Evolutionary conservation across 2,888 invertebrate species (phyloP).

Genomic region (Drosophila neoperkinsi): DNA sequence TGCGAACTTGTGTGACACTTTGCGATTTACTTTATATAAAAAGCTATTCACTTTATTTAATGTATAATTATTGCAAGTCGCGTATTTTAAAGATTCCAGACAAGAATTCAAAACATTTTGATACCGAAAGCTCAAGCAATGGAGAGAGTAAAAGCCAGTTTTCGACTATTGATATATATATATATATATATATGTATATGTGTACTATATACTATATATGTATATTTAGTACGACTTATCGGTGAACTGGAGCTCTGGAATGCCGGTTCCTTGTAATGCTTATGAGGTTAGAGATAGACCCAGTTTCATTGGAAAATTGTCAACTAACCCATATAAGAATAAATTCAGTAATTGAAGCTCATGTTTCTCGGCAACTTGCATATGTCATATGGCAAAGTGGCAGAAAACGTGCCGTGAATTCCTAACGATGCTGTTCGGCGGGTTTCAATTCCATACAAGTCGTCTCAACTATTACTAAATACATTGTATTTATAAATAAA

Average conservation of each 20-base stretch:
- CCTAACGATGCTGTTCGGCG: constrained; percentile 66
- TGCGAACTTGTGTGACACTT: constrained; percentile 57
- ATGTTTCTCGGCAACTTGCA: constrained; percentile 19
- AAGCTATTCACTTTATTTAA: neutral
- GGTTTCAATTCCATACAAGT: constrained; percentile 66
- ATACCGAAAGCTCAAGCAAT: constrained; percentile 25
- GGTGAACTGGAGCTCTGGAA: constrained; percentile 14
- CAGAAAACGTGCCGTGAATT: constrained; percentile 63
- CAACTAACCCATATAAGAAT: constrained; percentile 17
- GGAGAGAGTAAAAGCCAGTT: constrained; percentile 32
- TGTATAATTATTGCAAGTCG: constrained; percentile 25
- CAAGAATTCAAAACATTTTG: constrained; percentile 14
- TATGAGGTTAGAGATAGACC: constrained; percentile 53
- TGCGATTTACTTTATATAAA: constrained; percentile 40
- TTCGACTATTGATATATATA: constrained; percentile 21
- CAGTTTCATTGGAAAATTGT: constrained; percentile 27
- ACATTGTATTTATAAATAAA: constrained; percentile 25
- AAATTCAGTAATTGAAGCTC: constrained; percentile 1
- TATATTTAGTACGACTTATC: constrained; percentile 37
- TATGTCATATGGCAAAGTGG: constrained; percentile 12
- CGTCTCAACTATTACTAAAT: constrained; percentile 36
- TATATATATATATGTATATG: neutral
- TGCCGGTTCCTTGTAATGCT: constrained; percentile 70
- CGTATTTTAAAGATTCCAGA: constrained; percentile 16
- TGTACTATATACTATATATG: neutral